Base-by-base conservation (phyloP, 2,888 invertebrate genomes). In the Torymus auratus region DNA sequence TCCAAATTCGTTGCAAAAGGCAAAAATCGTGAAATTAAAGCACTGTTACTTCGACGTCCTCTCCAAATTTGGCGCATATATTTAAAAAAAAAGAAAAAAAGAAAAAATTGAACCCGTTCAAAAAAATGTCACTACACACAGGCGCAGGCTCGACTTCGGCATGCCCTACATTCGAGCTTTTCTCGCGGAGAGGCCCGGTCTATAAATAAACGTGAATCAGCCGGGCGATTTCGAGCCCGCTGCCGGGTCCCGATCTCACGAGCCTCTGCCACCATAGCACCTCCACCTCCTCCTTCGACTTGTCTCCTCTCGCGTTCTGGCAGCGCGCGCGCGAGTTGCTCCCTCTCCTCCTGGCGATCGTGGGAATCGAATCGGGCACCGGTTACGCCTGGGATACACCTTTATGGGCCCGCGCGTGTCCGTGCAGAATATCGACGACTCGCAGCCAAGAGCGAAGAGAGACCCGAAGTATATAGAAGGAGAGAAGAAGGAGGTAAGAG, bases 321-420 rank as follows among this genome's bases (percentile, higher is more conserved):
- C 78, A 55, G 74, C 68, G 67, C 60, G 23, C 77, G 17, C 23
- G 23, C 62, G n/a, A n/a, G 78, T 81, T 77, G 81, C 79, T 82
- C 72, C 17, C 15, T 61, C 72, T 67, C 58, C 69, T 52, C 12
- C 11, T 52, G 74, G 80, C 78, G 80, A 83, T 82, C 83, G 83
- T 83, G 83, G 80, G 83, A 83, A 83, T 83, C 78, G 80, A 83
- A 83, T 82, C 80, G 68, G 72, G 79, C 77, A 73, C 78, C 70
- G 73, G 73, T 64, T 74, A 62, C 72, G 67, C 76, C 56, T 61
- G 58, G 50, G 56, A 13, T 20, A 53, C 15, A 20, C 69, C 55
- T 55, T 61, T 70, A 50, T 58, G 58, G 10, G 56, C 28, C 52
- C 67, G 70, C 56, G 74, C 61, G 67, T 62, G 56, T 41, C 70